Evolutionary conservation across 1,140 invertebrate species (phyloP).

Genomic region (Semibalanus balanoides): DNA sequence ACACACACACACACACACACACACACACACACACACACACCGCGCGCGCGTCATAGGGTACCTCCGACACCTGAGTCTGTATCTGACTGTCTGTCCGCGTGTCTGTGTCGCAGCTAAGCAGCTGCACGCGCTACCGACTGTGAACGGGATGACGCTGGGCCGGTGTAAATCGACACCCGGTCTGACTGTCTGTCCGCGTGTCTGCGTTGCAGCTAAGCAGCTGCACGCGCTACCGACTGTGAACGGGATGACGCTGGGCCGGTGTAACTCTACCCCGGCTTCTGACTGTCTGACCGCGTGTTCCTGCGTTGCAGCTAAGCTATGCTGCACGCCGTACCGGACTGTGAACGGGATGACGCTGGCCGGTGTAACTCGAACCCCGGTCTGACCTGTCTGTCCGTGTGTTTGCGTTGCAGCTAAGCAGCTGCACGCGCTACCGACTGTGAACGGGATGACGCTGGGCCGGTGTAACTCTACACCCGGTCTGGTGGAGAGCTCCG

Average conservation of each 20-base stretch:
- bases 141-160: slow-evolving; percentile 42
- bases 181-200: slow-evolving; percentile 29
- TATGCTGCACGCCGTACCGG: neutral
- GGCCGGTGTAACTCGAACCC: slow-evolving; percentile 87
- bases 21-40: too few species aligned
- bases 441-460: slow-evolving; percentile 34
- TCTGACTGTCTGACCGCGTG: too few species aligned
- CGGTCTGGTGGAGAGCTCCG: slow-evolving; percentile 78
- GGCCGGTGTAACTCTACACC: slow-evolving; percentile 87
- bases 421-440: slow-evolving; percentile 17
- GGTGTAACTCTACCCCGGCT: slow-evolving; percentile 87
- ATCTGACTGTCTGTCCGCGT: too few species aligned
- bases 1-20: too few species aligned
- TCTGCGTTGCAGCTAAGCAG: too few species aligned
- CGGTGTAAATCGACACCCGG: slow-evolving; percentile 89
- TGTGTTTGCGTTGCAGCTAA: slow-evolving; percentile 4
- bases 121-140: slow-evolving; percentile 1
- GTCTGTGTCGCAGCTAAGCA: too few species aligned
- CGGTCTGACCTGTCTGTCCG: slow-evolving; percentile 49
- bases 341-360: slow-evolving; percentile 31
- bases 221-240: slow-evolving; percentile 2
- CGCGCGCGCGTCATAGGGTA: too few species aligned
- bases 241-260: slow-evolving; percentile 44
- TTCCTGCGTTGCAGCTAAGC: too few species aligned
- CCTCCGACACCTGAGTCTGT: too few species aligned